Conservation (phyloP, 2,113 vertebrate species). For the Regulus satrapa region DNA sequence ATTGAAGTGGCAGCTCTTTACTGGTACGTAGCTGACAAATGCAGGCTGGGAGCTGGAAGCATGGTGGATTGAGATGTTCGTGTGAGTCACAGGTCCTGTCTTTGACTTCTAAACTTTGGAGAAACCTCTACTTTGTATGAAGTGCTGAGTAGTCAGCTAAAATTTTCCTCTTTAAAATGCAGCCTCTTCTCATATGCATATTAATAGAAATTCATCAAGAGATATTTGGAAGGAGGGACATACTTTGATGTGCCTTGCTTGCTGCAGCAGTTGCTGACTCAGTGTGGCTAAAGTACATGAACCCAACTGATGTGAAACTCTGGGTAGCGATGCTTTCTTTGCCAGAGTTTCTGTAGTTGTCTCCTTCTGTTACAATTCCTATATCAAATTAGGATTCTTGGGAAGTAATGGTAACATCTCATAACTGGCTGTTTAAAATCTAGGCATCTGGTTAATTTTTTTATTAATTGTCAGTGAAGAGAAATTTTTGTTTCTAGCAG, state of each 20-base stretch:
- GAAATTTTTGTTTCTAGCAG: background rate
- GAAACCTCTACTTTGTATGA: background rate
- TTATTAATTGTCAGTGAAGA: background rate
- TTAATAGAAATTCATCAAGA: background rate
- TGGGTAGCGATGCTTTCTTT: background rate
- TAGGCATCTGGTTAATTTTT: background rate
- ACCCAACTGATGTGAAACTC: rapidly evolving
- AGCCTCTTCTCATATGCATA: background rate
- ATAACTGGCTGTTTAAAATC: background rate
- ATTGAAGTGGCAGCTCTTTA: background rate
- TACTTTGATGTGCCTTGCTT: background rate
- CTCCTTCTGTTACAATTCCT: background rate
- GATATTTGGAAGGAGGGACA: background rate
- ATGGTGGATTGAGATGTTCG: background rate
- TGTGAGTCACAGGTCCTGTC: background rate
- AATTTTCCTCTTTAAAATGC: background rate
- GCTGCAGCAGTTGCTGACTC: background rate
- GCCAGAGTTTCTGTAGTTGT: background rate
- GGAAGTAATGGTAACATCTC: background rate
- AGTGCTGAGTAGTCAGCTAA: background rate
- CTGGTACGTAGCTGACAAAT: background rate
- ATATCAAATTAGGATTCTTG: background rate
- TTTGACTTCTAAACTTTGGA: background rate
- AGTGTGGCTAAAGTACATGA: background rate
- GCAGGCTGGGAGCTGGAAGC: background rate